Evolutionary conservation across 1,140 invertebrate species (phyloP), one percentile per base, ranked within the genome.

Genomic region (Hestina assimilis): DNA sequence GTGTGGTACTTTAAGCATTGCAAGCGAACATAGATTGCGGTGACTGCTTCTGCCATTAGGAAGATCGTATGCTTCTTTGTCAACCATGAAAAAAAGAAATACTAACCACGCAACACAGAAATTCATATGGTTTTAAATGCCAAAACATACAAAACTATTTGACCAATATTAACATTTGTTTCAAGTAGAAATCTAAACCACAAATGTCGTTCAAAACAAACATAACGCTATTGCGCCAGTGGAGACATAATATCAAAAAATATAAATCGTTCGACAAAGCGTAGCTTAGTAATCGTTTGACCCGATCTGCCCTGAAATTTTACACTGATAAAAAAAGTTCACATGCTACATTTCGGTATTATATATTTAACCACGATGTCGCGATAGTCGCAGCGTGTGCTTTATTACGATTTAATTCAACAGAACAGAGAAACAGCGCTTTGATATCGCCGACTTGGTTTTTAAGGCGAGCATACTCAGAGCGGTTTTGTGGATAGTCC

Each of bases 321-420:
- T 69, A 69, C 68, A 71, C 70, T 71, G 67, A 79, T 79, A 82
- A 75, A 59, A 51, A 72, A 75, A 66, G 61, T 78, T 80, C 80
- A 79, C 78, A 83, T 81, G 70, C 69, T 65, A 59, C 62, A 72
- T 80, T 80, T 79, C 66, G 76, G 58, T 48, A 70, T n/a, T n/a
- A n/a, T 75, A 73, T 81, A 79, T 81, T 79, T 81, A 74, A 71
- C 55, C 63, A 52, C 52, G 73, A 85, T 80, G 65, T 50, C 42
- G 63, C 64, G 79, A 83, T 86, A 83, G 67, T 47, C 59, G 43
- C 45, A 40, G 59, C 67, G 70, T 63, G 72, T 75, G 65, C 69
- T 82, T 83, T 83, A 86, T 78, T 72, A 82, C 77, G 70, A 78
- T 86, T 83, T 86, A 83, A 83, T 86, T 86, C 79, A 78, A 80